Base-by-base conservation (phyloP, 2,888 invertebrate species). In the Muscina levida region DNA sequence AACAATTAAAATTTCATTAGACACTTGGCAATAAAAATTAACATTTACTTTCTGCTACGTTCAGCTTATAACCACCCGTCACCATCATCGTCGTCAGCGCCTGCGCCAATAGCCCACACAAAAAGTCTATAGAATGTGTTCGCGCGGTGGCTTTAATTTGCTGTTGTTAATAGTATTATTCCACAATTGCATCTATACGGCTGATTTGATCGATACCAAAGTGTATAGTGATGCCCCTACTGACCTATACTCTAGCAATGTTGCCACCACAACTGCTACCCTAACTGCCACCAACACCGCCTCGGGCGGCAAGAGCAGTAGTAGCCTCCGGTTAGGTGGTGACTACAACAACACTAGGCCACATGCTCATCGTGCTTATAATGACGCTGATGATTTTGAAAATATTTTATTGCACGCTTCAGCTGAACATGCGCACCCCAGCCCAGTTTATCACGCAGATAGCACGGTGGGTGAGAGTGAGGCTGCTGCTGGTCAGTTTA, bases 401-500 rank as follows among this genome's bases (percentile, higher is more conserved):
- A 70, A 79, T 24, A 62, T 51, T 48, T 51, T 19, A 53, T 66
- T 26, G 57, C 42, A 71, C 53, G 66, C 71, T 66, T 62, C 62
- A 22, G 6, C 15, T 42, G 42, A 37, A 13, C 19, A 15, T 11
- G 19, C 42, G 17, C 39, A 39, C 59, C 15, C 24, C 31, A 13
- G 65, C 56, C 37, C 24, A 31, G 8, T 8, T 19, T 72, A 74
- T 48, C 56, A 59, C 66, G 70, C n/a, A 17, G 42, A 65, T 17
- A 53, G 44, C 46, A 65, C 15, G 39, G 15, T 37, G 39, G 17
- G 46, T 15, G 74, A 24, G 15, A 42, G 11, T 56, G 48, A 79
- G 31, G 57, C 24, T 53, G 68, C 46, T 71, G 82, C 77, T 82
- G 82, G 82, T 37, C 83, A 82, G 39, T 88, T 86, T 82, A 87